Evolutionary conservation across 2,888 invertebrate species (phyloP).

Genomic region (Thymelicus sylvestris): DNA sequence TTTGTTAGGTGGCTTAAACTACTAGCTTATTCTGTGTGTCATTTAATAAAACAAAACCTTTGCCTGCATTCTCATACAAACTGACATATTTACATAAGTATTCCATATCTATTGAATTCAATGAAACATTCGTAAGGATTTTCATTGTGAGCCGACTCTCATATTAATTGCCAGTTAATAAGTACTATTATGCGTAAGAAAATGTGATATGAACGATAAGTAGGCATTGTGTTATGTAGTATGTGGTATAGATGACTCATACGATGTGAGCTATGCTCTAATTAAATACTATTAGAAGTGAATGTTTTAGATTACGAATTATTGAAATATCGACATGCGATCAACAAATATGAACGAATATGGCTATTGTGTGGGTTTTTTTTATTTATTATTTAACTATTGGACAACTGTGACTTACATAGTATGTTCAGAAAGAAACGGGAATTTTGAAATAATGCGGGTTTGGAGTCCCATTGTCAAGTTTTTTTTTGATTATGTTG

Average conservation of each 20-base stretch:
- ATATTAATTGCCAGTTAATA: constrained; percentile 12
- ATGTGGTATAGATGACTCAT: constrained; percentile 16
- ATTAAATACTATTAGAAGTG: constrained; percentile 18
- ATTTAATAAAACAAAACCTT: background rate
- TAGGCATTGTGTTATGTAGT: constrained; percentile 11
- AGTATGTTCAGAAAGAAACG: too few species aligned
- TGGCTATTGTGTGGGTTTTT: background rate
- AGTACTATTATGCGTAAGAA: constrained; percentile 4
- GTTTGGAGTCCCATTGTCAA: too few species aligned
- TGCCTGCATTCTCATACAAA: background rate
- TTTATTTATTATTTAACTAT: too few species aligned
- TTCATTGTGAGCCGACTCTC: constrained; percentile 1
- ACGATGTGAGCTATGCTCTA: constrained; percentile 2
- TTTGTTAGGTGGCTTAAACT: too few species aligned
- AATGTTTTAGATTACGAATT: constrained; percentile 7
- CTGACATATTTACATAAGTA: background rate
- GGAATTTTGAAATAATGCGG: too few species aligned
- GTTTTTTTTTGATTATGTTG: too few species aligned
- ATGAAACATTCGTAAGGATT: constrained; percentile 6
- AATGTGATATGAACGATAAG: constrained; percentile 1
- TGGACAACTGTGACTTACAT: too few species aligned
- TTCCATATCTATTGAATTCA: constrained; percentile 20
- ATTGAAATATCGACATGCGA: constrained; percentile 11
- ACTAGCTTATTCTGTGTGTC: background rate
- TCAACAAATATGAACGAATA: background rate